These are phyloP conservation scores for Bradysia coprophila DNA, from an alignment of 1,140 invertebrate species.

Conservation along the genomic window DNA sequence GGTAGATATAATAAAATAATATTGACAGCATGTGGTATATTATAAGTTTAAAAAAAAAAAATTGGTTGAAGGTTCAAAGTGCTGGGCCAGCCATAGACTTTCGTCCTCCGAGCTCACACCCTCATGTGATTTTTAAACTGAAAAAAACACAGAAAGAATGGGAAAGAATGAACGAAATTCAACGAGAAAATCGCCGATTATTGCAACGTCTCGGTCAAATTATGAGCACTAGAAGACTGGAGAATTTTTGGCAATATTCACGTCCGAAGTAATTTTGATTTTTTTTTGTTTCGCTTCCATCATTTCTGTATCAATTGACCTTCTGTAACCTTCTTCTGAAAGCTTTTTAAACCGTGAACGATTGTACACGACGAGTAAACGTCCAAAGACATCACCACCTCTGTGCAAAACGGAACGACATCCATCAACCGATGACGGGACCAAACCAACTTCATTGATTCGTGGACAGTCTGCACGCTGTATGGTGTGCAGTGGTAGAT, in stretches of 20 bases:
- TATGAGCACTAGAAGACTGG: conserved; percentile 30
- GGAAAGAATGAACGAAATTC: conserved; percentile 29
- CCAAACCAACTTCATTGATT: neutral
- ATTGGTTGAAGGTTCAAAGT: conserved; percentile 24
- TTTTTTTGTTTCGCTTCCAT: too few species aligned
- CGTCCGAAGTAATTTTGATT: conserved; percentile 31
- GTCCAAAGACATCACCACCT: neutral
- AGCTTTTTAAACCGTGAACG: neutral
- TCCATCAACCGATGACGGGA: neutral
- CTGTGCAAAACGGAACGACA: too few species aligned
- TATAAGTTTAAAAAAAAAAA: conserved; percentile 4
- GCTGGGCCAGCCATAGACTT: conserved; percentile 35
- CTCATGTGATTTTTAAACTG: conserved; percentile 32
- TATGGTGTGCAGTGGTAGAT: neutral
- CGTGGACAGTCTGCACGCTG: neutral
- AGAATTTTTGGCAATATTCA: conserved; percentile 31
- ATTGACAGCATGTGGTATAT: neutral
- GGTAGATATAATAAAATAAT: conserved; percentile 14
- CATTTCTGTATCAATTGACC: too few species aligned
- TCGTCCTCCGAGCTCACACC: conserved; percentile 23
- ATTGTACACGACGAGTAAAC: neutral
- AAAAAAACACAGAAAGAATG: conserved; percentile 35
- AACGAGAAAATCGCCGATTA: conserved; percentile 32
- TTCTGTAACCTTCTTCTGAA: too few species aligned
- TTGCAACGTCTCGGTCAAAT: conserved; percentile 30